These are phyloP conservation scores for Liodrosophila aerea DNA, from an alignment of 2,888 invertebrate species.

Conservation along the genomic window DNA sequence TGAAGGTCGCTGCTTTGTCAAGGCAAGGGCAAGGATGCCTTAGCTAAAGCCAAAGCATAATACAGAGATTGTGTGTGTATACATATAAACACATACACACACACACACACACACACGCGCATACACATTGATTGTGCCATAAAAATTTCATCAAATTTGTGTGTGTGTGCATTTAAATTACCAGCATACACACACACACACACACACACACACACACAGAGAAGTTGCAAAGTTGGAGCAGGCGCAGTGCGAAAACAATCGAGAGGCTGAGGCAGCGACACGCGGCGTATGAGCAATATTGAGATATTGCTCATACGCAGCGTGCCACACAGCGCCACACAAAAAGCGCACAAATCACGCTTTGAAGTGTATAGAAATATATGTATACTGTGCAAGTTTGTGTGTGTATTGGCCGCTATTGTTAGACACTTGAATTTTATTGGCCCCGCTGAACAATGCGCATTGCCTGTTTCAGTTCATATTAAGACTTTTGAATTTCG, in stretches of 20 bases:
- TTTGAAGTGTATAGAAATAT: constrained; percentile 28
- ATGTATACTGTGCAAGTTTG: background rate
- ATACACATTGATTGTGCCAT: constrained; percentile 42
- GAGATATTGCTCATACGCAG: constrained; percentile 60
- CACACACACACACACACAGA: too few species aligned
- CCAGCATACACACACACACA: constrained; percentile 50
- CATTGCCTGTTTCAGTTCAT: constrained; percentile 27
- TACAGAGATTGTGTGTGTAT: constrained; percentile 31
- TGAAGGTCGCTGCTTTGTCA: constrained; percentile 53
- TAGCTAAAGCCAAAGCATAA: constrained; percentile 32
- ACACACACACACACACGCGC: constrained; percentile 4
- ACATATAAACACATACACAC: constrained; percentile 1
- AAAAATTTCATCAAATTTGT: constrained; percentile 48
- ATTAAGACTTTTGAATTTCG: constrained; percentile 10
- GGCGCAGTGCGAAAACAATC: constrained; percentile 47
- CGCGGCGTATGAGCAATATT: constrained; percentile 67
- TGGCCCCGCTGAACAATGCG: constrained; percentile 42
- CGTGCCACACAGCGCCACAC: constrained; percentile 45
- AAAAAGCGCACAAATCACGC: constrained; percentile 36
- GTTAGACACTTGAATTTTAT: constrained; percentile 52
- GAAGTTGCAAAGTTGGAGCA: constrained; percentile 56
- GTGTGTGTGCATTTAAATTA: constrained; percentile 67
- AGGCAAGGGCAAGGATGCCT: constrained; percentile 60
- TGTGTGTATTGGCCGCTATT: constrained; percentile 33
- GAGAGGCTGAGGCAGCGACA: constrained; percentile 16